phyloP scores from a whole-genome alignment of 2,888 invertebrate genomes.

The Tenodera sinensis region DNA sequence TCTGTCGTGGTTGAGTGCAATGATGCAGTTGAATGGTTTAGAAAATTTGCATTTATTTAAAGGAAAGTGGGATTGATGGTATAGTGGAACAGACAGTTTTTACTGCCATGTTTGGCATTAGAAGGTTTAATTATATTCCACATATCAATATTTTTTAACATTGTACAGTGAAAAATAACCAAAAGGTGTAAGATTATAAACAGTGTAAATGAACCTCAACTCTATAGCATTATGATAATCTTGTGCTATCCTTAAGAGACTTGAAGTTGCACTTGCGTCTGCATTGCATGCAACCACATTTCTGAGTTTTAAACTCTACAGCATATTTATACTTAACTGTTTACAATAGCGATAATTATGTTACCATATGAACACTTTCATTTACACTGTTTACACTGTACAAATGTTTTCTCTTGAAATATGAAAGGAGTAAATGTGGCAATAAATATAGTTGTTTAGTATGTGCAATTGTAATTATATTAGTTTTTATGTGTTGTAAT shows the following conservation, averaged over 20 bases:
- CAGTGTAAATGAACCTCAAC: background rate
- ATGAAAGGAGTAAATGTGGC: background rate
- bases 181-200: background rate
- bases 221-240: too few relatives aligned
- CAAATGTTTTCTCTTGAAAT: background rate
- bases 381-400: background rate
- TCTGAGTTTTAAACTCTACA: background rate
- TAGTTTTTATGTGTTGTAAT: background rate
- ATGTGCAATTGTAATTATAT: background rate
- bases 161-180: background rate
- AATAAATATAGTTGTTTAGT: background rate
- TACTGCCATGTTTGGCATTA: background rate
- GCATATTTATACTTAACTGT: background rate
- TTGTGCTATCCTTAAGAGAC: too few relatives aligned
- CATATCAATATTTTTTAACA: background rate
- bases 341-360: background rate
- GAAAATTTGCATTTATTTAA: background rate
- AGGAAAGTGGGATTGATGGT: background rate
- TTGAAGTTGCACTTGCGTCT: too few relatives aligned
- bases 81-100: background rate
- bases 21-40: background rate
- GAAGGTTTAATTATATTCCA: background rate
- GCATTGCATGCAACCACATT: too few relatives aligned
- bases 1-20: background rate
- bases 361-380: background rate